A percentile compares a stretch with the other conserved stretches of the same genome.
Evolutionary conservation across 2,797 vertebrate species (phyloP).

Genomic region (Naso thynnoides): DNA sequence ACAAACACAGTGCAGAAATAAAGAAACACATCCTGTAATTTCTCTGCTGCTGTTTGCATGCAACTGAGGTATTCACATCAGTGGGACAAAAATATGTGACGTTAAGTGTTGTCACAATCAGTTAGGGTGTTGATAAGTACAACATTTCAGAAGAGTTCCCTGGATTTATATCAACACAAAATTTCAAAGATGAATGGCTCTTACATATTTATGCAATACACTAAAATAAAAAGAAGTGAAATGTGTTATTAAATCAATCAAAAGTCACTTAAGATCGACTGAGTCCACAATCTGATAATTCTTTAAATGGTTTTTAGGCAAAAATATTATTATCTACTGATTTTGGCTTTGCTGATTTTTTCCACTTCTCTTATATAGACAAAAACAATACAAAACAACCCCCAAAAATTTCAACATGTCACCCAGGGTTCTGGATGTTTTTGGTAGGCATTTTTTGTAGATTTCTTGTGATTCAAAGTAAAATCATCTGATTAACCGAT

Average conservation of each 20-base stretch:
- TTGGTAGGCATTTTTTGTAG: too few relatives aligned
- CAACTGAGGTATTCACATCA: slow-evolving; percentile 12
- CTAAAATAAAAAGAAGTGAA: not conserved
- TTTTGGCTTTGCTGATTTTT: too few relatives aligned
- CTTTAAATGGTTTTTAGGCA: not conserved
- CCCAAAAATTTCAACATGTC: too few relatives aligned
- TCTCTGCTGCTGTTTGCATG: slow-evolving; percentile 31
- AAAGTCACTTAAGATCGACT: not conserved
- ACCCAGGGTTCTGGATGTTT: not conserved
- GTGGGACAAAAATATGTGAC: slow-evolving; percentile 12
- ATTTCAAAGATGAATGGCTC: too few relatives aligned
- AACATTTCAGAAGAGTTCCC: too few relatives aligned
- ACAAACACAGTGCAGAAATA: not conserved
- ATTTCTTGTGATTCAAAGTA: too few relatives aligned
- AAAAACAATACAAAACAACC: too few relatives aligned
- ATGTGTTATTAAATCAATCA: not conserved
- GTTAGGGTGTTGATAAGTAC: slow-evolving; percentile 38
- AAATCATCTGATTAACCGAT: not conserved
- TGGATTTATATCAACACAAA: too few relatives aligned
- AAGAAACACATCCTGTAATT: slow-evolving; percentile 8
- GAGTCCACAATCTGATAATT: not conserved
- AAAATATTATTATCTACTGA: not conserved
- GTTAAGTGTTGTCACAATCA: slow-evolving; percentile 21
- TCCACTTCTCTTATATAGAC: not conserved
- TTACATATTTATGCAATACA: not conserved